Evolutionary conservation across 2,888 invertebrate species (phyloP).

Genomic region (Sicus ferrugineus): DNA sequence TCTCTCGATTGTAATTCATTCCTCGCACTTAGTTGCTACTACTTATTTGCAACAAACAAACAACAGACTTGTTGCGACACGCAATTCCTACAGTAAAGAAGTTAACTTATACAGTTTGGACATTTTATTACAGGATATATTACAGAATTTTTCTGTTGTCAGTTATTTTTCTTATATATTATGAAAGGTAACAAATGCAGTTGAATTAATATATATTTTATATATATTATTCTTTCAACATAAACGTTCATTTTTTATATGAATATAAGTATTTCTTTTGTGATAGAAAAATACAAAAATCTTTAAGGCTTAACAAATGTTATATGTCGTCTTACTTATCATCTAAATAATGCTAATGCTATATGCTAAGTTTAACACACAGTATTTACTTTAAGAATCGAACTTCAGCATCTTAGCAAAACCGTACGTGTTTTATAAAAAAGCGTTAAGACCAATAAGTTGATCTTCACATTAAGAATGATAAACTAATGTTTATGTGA

Average conservation of each 20-base stretch:
- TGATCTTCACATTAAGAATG: background rate
- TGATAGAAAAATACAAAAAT: constrained; percentile 40
- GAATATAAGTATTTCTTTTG: constrained; percentile 20
- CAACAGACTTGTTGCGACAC: too few relatives aligned
- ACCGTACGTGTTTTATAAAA: background rate
- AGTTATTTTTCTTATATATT: constrained; percentile 15
- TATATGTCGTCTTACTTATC: constrained; percentile 25
- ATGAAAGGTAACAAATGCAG: constrained; percentile 27
- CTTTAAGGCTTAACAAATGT: constrained; percentile 36
- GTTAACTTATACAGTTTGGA: too few relatives aligned
- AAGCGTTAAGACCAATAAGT: background rate
- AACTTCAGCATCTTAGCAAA: constrained; percentile 22
- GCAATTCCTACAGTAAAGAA: too few relatives aligned
- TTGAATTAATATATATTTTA: constrained; percentile 32
- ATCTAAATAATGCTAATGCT: constrained; percentile 23
- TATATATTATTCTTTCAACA: constrained; percentile 22
- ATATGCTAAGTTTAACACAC: constrained; percentile 12
- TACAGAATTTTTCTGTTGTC: constrained; percentile 1
- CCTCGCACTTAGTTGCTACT: too few relatives aligned
- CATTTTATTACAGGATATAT: too few relatives aligned
- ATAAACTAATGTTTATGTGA: background rate
- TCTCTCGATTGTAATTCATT: too few relatives aligned
- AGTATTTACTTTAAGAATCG: constrained; percentile 7
- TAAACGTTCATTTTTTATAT: background rate
- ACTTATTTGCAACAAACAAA: too few relatives aligned